Percentiles rank a stretch among this genome's conserved stretches.
Evolutionary conservation across 2,797 vertebrate species (phyloP).

Genomic region (Tokudaia tokunoshimensis): DNA sequence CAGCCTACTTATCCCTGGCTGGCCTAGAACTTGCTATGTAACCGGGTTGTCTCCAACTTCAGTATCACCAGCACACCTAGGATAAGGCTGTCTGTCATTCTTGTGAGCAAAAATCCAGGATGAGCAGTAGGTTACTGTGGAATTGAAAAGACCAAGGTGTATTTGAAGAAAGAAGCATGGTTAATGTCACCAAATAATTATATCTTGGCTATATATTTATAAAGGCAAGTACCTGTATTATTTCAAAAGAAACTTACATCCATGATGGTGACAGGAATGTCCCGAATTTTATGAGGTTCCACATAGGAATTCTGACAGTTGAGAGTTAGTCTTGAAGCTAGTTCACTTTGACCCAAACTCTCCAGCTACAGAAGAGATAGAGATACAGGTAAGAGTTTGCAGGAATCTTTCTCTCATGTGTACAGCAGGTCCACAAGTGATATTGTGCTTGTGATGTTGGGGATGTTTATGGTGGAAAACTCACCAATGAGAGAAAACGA

Average conservation of each 20-base stretch:
- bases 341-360: constrained; percentile 96
- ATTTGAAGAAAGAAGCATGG: not conserved
- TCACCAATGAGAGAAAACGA: not conserved
- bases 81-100: constrained; percentile 10
- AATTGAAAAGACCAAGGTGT: not conserved
- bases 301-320: constrained; percentile 99
- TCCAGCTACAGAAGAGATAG: constrained; percentile 91
- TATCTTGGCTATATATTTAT: not conserved
- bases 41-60: too few relatives aligned
- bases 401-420: not conserved
- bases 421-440: not conserved
- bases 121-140: constrained; percentile 22
- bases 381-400: constrained; percentile 16
- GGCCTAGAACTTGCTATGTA: not conserved
- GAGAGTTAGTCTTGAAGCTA: constrained; percentile 97
- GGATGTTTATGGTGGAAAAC: not conserved
- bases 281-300: constrained; percentile 98
- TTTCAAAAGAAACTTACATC: constrained; percentile 92
- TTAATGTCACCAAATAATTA: constrained; percentile 3
- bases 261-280: constrained; percentile 97
- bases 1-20: not conserved
- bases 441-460: not conserved
- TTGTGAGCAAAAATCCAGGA: constrained; percentile 6
- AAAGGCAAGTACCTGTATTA: not conserved
- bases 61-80: not conserved